Evolutionary conservation across 2,888 invertebrate genomes (phyloP).

Genomic region (Meteorus colon): DNA sequence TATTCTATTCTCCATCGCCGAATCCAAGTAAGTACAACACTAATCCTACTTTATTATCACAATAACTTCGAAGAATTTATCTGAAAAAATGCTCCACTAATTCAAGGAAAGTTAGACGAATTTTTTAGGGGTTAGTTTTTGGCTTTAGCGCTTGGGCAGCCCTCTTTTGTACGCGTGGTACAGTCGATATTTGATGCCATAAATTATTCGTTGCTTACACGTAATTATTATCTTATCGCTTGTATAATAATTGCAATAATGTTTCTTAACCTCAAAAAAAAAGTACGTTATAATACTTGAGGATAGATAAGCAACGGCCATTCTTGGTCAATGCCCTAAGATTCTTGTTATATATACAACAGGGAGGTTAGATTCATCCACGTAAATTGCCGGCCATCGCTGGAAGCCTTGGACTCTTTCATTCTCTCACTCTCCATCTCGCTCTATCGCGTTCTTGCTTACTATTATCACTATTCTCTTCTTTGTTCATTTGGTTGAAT

Average conservation of each 20-base stretch:
- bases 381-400: constrained; percentile 30
- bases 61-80: neutral
- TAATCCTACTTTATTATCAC: neutral
- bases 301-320: neutral
- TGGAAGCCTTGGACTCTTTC: constrained; percentile 22
- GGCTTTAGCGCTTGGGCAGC: constrained; percentile 51
- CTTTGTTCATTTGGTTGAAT: neutral
- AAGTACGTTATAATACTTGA: neutral
- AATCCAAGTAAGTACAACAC: constrained; percentile 6
- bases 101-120: neutral
- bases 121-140: constrained; percentile 43
- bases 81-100: neutral
- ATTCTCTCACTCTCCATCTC: neutral
- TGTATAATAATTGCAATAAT: neutral
- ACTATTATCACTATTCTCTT: neutral
- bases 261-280: neutral
- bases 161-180: constrained; percentile 59
- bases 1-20: neutral
- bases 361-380: constrained; percentile 28
- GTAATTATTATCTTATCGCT: constrained; percentile 1
- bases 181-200: constrained; percentile 41
- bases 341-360: neutral
- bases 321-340: constrained; percentile 12
- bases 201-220: constrained; percentile 37
- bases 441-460: neutral